These are phyloP conservation scores for Palythoa heliodiscus DNA, from an alignment of 92 coral and sea anemone species.

Conservation along the genomic window DNA sequence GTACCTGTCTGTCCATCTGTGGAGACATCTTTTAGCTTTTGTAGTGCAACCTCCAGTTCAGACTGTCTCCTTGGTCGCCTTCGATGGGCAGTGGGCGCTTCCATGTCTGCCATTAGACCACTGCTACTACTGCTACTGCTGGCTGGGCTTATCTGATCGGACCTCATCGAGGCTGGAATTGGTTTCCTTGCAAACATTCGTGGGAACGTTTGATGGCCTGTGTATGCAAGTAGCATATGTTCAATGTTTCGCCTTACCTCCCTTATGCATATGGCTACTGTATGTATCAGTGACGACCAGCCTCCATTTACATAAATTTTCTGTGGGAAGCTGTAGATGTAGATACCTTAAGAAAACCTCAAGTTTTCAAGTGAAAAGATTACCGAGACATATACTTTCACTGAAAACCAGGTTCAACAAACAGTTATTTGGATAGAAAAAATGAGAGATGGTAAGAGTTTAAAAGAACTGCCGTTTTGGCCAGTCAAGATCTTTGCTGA, in stretches of 20 bases:
- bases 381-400: no score
- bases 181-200: constrained; percentile 90
- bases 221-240: background rate
- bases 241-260: background rate
- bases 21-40: constrained; percentile 63
- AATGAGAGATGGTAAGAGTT: no score
- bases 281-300: background rate
- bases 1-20: constrained; percentile 50
- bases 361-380: no score
- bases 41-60: constrained; percentile 62
- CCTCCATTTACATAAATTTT: background rate
- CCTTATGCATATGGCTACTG: no score
- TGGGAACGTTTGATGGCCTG: constrained; percentile 93
- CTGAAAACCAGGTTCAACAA: no score
- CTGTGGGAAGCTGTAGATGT: no score
- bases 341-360: no score
- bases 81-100: constrained; percentile 49
- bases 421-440: no score
- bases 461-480: no score
- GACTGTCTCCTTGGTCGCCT: constrained; percentile 76
- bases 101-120: constrained; percentile 95
- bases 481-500: no score
- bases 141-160: constrained; percentile 84
- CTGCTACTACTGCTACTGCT: constrained; percentile 98
- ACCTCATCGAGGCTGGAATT: constrained; percentile 80